A percentile compares a stretch with the other conserved stretches of the same genome.
Evolutionary conservation across 2,888 invertebrate species (phyloP).

Genomic region (Leptinotarsa tumamoca): DNA sequence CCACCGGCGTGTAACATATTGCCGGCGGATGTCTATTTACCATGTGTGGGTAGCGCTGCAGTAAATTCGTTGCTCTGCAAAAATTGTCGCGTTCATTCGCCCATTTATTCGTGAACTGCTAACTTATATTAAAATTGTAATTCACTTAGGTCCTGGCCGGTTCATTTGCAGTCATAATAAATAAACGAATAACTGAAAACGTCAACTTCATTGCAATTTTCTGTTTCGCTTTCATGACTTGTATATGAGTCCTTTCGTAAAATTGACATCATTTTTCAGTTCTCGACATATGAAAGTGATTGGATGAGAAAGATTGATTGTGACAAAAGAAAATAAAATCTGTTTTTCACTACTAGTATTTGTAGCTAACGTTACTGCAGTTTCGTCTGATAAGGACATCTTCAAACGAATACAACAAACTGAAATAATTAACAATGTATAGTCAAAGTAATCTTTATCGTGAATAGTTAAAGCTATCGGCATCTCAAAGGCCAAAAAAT

Average conservation of each 20-base stretch:
- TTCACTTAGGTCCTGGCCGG: conserved; percentile 28
- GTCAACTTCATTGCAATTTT: conserved; percentile 11
- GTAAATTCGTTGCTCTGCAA: conserved; percentile 47
- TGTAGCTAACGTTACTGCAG: too few relatives aligned
- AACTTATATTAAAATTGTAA: conserved; percentile 41
- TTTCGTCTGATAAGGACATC: too few relatives aligned
- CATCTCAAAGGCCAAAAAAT: too few relatives aligned
- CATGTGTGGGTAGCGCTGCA: conserved; percentile 33
- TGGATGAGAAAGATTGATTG: too few relatives aligned
- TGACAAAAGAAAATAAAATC: too few relatives aligned
- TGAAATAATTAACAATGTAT: too few relatives aligned
- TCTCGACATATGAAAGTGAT: too few relatives aligned
- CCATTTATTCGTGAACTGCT: conserved; percentile 36
- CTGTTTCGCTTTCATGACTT: conserved; percentile 1
- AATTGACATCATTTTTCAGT: too few relatives aligned
- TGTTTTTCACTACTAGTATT: too few relatives aligned
- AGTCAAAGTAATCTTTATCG: too few relatives aligned
- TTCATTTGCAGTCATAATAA: conserved; percentile 28
- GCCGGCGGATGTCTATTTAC: conserved; percentile 12
- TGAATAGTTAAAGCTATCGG: too few relatives aligned
- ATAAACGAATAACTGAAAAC: conserved; percentile 22
- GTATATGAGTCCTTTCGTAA: not conserved
- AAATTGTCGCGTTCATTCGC: conserved; percentile 46
- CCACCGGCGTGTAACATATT: conserved; percentile 18
- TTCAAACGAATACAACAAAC: too few relatives aligned